Conservation (phyloP, 2,797 vertebrate genomes). For the Gymnodraco acuticeps region DNA sequence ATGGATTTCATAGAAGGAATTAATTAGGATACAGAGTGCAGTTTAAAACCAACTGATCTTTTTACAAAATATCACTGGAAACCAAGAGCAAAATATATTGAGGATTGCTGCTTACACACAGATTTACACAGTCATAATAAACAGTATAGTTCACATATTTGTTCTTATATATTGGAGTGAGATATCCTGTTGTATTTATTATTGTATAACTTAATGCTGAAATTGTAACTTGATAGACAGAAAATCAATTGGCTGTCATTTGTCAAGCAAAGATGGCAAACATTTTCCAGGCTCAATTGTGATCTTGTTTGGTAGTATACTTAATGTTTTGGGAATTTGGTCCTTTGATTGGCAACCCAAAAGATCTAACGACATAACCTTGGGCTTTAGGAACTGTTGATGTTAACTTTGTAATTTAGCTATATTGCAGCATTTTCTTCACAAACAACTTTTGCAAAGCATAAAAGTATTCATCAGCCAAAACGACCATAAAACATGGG, state of each 20-base stretch:
- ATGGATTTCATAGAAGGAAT: constrained; percentile 12
- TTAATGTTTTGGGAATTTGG: background rate
- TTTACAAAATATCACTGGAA: constrained; percentile 14
- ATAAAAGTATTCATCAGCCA: background rate
- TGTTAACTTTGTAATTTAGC: too few species aligned
- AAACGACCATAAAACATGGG: background rate
- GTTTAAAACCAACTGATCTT: constrained; percentile 20
- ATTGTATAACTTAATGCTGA: background rate
- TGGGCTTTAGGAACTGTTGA: background rate
- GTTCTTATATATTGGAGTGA: background rate
- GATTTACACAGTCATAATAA: background rate
- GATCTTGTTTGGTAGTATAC: background rate
- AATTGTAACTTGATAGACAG: background rate
- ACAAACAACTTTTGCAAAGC: background rate
- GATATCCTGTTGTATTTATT: too few species aligned
- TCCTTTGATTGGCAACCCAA: background rate
- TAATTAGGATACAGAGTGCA: constrained; percentile 30
- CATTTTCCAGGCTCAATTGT: background rate
- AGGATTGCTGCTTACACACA: background rate
- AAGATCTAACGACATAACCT: background rate
- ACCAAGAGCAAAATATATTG: background rate
- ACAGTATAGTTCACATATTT: background rate
- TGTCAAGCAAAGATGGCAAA: too few species aligned
- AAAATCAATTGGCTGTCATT: background rate
- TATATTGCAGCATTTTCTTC: too few species aligned